These are phyloP conservation scores for Marcusenius ussheri DNA, from an alignment of 2,113 vertebrate species.

Conservation along the genomic window DNA sequence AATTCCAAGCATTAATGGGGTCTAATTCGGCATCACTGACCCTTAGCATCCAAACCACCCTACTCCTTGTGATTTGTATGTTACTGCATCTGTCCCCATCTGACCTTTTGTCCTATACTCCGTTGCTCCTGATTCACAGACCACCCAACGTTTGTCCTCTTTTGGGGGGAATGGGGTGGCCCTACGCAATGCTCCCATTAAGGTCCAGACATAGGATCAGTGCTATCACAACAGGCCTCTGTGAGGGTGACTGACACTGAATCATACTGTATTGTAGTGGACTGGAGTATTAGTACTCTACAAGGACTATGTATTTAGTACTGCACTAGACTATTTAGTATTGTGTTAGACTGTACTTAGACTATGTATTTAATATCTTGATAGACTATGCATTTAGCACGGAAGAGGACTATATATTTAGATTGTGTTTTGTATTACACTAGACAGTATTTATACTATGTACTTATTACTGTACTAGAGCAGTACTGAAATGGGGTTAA, in stretches of 20 bases:
- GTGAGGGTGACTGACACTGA: background rate
- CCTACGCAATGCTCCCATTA: background rate
- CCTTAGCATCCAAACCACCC: background rate
- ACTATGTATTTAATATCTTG: background rate
- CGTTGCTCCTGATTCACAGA: background rate
- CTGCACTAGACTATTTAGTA: background rate
- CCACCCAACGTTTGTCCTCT: background rate
- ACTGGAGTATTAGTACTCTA: background rate
- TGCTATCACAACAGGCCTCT: background rate
- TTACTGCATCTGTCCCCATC: background rate
- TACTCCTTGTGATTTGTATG: background rate
- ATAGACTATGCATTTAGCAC: background rate
- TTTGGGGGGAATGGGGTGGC: background rate
- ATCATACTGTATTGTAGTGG: background rate
- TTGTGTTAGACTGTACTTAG: background rate
- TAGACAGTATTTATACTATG: background rate
- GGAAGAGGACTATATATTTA: background rate
- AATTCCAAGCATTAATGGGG: background rate
- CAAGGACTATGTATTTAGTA: background rate
- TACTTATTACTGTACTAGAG: background rate
- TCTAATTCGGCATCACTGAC: background rate
- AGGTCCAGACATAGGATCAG: background rate
- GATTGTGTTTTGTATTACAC: background rate
- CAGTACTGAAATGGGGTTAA: background rate
- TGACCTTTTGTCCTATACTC: background rate